Evolutionary conservation across 1,140 invertebrate genomes (phyloP).

Genomic region (Aleiodes sp.): DNA sequence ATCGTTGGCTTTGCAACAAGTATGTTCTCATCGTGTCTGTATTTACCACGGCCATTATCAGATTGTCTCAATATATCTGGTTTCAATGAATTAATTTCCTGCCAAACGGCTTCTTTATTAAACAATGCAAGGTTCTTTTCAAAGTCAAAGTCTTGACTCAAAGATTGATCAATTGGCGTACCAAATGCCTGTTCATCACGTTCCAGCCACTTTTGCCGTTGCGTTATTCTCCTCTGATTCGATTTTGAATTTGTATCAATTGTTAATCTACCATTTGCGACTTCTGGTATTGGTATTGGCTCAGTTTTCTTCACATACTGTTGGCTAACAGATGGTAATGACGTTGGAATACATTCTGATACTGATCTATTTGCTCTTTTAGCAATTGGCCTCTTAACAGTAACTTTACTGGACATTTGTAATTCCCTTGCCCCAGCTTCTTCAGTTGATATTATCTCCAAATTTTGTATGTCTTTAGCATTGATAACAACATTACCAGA

Average conservation of each 20-base stretch:
- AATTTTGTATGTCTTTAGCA: conserved; percentile 69
- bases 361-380: conserved; percentile 66
- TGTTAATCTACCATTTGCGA: conserved; percentile 28
- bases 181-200: conserved; percentile 72
- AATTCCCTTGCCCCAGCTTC: conserved; percentile 50
- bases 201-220: conserved; percentile 59
- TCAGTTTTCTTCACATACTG: conserved; percentile 42
- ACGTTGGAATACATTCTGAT: conserved; percentile 60
- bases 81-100: conserved; percentile 75
- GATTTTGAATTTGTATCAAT: conserved; percentile 45
- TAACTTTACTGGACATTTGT: conserved; percentile 64
- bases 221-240: conserved; percentile 46
- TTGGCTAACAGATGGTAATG: conserved; percentile 41
- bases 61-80: conserved; percentile 73
- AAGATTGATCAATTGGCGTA: conserved; percentile 68
- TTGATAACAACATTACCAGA: conserved; percentile 71
- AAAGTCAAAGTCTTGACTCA: conserved; percentile 89
- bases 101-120: conserved; percentile 79
- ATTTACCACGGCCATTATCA: conserved; percentile 64
- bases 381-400: conserved; percentile 68
- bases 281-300: background rate
- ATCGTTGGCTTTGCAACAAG: conserved; percentile 73
- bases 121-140: conserved; percentile 92
- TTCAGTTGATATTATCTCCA: conserved; percentile 71
- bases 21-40: conserved; percentile 87